These are phyloP conservation scores for Cecropterus lyciades DNA, from an alignment of 1,140 invertebrate species.

Conservation along the genomic window DNA sequence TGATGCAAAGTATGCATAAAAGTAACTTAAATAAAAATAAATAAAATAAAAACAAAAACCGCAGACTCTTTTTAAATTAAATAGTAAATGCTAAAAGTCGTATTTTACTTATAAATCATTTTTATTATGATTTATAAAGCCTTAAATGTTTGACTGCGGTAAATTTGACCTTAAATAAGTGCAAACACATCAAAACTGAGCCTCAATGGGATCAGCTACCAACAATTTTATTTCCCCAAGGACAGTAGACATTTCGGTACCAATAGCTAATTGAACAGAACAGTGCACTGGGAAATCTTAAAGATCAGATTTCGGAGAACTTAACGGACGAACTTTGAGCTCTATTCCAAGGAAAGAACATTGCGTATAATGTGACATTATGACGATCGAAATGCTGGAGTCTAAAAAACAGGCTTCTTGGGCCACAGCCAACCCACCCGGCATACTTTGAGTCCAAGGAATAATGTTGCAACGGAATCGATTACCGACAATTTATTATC, in stretches of 20 bases:
- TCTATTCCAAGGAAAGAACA: not conserved
- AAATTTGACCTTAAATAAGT: constrained; percentile 20
- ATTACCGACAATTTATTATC: constrained; percentile 1
- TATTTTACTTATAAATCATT: no score
- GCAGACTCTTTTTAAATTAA: no score
- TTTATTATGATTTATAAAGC: not conserved
- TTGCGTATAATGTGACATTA: constrained; percentile 19
- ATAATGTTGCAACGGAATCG: constrained; percentile 4
- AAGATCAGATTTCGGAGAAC: not conserved
- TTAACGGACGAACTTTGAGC: constrained; percentile 2
- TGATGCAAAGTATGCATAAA: no score
- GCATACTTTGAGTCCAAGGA: constrained; percentile 10
- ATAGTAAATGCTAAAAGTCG: no score
- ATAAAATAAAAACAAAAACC: no score
- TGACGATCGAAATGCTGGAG: constrained; percentile 19
- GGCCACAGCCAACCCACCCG: constrained; percentile 13
- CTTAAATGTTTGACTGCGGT: constrained; percentile 12
- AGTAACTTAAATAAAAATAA: no score
- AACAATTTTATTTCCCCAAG: constrained; percentile 19
- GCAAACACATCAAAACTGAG: constrained; percentile 1
- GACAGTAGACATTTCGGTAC: constrained; percentile 12
- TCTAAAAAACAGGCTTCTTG: constrained; percentile 18
- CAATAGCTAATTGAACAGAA: constrained; percentile 12
- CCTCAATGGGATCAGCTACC: not conserved
- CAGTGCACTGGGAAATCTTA: constrained; percentile 10